phyloP scores from a whole-genome alignment of 2,888 invertebrate species.

The Hermodice carunculata region DNA sequence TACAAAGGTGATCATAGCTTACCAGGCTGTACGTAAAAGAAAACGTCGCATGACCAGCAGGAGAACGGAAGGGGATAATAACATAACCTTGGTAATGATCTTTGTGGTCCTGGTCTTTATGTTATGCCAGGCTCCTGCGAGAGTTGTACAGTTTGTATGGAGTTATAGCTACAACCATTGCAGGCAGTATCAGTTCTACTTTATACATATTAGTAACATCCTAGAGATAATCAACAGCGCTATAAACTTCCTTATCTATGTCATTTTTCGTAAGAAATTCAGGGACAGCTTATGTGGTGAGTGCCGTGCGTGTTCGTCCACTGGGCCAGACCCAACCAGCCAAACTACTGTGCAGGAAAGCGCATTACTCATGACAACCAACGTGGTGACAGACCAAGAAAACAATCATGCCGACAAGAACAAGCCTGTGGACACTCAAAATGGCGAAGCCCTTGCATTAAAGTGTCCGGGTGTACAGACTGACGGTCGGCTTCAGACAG shows the following conservation, averaged over 20 bases:
- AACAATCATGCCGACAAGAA: too few species aligned
- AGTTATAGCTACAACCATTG: slow-evolving; percentile 32
- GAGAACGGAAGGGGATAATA: slow-evolving; percentile 31
- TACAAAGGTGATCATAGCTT: slow-evolving; percentile 36
- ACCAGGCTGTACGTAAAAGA: slow-evolving; percentile 33
- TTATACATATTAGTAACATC: slow-evolving; percentile 41
- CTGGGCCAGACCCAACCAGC: too few species aligned
- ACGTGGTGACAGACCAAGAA: too few species aligned
- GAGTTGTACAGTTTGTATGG: slow-evolving; percentile 30
- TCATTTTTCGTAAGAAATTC: slow-evolving; percentile 38
- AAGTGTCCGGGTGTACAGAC: too few species aligned
- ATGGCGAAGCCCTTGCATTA: too few species aligned
- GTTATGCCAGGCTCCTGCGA: slow-evolving; percentile 42
- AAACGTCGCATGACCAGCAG: slow-evolving; percentile 31
- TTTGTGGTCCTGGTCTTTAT: slow-evolving; percentile 43
- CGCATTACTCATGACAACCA: too few species aligned
- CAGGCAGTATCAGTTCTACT: slow-evolving; percentile 30
- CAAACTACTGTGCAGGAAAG: too few species aligned
- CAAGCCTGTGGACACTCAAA: too few species aligned
- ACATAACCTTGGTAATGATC: slow-evolving; percentile 45
- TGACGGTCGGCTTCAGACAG: too few species aligned
- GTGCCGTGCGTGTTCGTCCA: too few species aligned
- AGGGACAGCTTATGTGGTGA: too few species aligned
- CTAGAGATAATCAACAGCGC: slow-evolving; percentile 43
- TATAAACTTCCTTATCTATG: slow-evolving; percentile 41